These are phyloP conservation scores for Drosophila repleta DNA, from an alignment of 1,140 invertebrate species.

Conservation along the genomic window DNA sequence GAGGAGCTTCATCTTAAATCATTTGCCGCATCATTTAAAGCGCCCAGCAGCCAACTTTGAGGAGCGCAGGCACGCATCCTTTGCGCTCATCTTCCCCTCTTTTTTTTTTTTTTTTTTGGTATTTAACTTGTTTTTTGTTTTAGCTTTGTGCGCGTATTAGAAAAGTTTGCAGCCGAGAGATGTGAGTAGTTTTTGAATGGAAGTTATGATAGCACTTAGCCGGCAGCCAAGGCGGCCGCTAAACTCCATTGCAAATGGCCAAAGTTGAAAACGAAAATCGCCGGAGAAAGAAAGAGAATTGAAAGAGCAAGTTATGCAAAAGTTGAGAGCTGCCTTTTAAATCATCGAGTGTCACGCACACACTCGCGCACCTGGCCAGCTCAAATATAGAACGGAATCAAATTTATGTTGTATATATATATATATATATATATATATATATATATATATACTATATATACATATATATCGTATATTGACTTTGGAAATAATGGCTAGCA, in stretches of 20 bases:
- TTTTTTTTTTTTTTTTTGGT: slow-evolving; percentile 3
- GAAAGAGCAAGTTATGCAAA: slow-evolving; percentile 39
- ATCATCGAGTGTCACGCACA: slow-evolving; percentile 63
- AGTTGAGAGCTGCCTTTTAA: slow-evolving; percentile 52
- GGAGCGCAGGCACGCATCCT: slow-evolving; percentile 24
- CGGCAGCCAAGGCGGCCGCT: slow-evolving; percentile 10
- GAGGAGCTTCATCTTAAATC: slow-evolving; percentile 50
- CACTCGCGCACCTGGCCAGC: slow-evolving; percentile 28
- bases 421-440: slow-evolving; percentile 31
- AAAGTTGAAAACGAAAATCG: slow-evolving; percentile 12
- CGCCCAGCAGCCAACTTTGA: slow-evolving; percentile 8
- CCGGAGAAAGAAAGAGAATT: slow-evolving; percentile 34
- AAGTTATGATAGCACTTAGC: slow-evolving; percentile 64
- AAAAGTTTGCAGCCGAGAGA: slow-evolving; percentile 37
- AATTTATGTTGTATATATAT: slow-evolving; percentile 37
- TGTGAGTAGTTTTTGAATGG: slow-evolving; percentile 47
- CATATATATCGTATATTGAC: slow-evolving; percentile 60
- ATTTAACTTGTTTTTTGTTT: not conserved
- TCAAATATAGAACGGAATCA: slow-evolving; percentile 36
- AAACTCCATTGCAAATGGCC: slow-evolving; percentile 33
- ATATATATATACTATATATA: no score
- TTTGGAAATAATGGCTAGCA: slow-evolving; percentile 75
- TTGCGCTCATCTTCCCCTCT: not conserved
- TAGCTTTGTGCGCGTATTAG: slow-evolving; percentile 25
- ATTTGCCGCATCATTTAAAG: slow-evolving; percentile 53